phyloP scores from a whole-genome alignment of 2,113 vertebrate species.

The Oncorhynchus tshawytscha region DNA sequence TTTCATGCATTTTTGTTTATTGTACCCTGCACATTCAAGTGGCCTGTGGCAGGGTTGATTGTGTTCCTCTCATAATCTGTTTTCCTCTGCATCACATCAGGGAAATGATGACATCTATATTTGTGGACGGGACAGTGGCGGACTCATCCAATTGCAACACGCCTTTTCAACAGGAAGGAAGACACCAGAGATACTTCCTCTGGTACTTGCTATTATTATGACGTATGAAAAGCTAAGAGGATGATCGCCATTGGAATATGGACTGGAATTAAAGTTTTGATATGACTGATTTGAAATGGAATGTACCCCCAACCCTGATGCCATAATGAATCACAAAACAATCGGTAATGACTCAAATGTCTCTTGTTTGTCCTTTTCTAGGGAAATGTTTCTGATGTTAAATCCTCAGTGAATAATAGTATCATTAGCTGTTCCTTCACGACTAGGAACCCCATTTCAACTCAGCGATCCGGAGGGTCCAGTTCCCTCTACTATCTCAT shows the following conservation, averaged over 20 bases:
- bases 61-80: background rate
- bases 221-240: background rate
- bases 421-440: conserved; percentile 74
- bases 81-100: conserved; percentile 42
- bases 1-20: no score
- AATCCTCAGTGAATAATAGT: conserved; percentile 39
- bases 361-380: conserved; percentile 23
- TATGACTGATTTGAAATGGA: no score
- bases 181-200: conserved; percentile 32
- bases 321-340: background rate
- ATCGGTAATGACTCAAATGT: background rate
- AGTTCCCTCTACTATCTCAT: conserved; percentile 58
- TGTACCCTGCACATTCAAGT: no score
- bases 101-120: conserved; percentile 79
- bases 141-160: conserved; percentile 54
- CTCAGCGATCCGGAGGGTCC: conserved; percentile 26
- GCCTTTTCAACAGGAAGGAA: conserved; percentile 61
- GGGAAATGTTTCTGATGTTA: conserved; percentile 61
- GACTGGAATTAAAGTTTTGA: no score
- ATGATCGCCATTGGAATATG: no score
- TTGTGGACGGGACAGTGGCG: conserved; percentile 48
- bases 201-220: conserved; percentile 57
- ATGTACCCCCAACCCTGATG: no score
- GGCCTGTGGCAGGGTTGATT: no score
- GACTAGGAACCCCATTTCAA: conserved; percentile 63